Evolutionary conservation across 2,113 vertebrate genomes (phyloP).

Genomic region (Chroicocephalus ridibundus): DNA sequence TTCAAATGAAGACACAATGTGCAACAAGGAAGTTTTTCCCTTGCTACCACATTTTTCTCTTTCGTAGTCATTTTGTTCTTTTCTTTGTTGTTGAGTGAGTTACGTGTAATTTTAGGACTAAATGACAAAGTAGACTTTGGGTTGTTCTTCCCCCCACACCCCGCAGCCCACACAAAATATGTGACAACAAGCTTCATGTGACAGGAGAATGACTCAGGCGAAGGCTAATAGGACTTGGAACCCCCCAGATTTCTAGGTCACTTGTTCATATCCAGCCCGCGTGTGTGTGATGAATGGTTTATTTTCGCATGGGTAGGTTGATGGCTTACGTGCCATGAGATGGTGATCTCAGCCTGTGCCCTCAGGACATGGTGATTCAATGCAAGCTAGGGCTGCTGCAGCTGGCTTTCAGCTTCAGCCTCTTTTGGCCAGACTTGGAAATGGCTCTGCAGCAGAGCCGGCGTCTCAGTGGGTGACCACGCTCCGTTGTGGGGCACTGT

Average conservation of each 20-base stretch:
- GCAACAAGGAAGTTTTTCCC: not conserved
- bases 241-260: constrained; percentile 12
- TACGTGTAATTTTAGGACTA: not conserved
- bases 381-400: not conserved
- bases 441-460: not conserved
- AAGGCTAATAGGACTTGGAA: not conserved
- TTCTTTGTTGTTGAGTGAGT: constrained; percentile 16
- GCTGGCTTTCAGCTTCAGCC: not conserved
- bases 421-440: not conserved
- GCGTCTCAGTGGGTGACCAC: not conserved
- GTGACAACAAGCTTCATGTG: not conserved
- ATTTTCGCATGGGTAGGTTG: not conserved
- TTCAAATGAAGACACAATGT: constrained; percentile 34
- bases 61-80: not conserved
- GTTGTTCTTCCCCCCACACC: not conserved
- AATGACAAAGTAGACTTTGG: not conserved
- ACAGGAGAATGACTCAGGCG: not conserved
- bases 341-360: not conserved
- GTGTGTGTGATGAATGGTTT: not conserved
- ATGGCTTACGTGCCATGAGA: not conserved
- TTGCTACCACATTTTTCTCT: not conserved
- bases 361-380: constrained; percentile 1
- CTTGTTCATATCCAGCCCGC: not conserved
- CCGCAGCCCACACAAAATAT: not conserved
- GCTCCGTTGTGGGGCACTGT: not conserved